A percentile compares a stretch with the other conserved stretches of the same genome.
phyloP scores from a whole-genome alignment of 2,113 vertebrate species.

The Paradoxurus hermaphroditus region DNA sequence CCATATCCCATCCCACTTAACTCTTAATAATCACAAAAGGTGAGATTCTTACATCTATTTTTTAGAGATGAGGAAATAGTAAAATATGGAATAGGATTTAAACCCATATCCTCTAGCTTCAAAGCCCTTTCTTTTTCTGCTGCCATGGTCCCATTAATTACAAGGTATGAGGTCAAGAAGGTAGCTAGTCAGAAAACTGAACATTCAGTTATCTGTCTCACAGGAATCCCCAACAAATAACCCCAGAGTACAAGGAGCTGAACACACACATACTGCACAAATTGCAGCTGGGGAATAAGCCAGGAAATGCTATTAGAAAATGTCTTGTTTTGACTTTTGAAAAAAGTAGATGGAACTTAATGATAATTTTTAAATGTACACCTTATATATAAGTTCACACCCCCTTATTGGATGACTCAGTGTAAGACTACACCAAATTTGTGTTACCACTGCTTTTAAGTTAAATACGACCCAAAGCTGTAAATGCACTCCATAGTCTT shows the following conservation, averaged over 20 bases:
- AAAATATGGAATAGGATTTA: background rate
- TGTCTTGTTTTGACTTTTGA: constrained; percentile 27
- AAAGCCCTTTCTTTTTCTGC: background rate
- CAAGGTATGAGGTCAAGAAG: background rate
- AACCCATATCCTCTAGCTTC: background rate
- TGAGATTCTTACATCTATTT: background rate
- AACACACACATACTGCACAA: background rate
- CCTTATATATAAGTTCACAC: background rate
- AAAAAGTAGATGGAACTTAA: background rate
- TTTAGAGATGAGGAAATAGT: background rate
- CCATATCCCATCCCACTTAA: background rate
- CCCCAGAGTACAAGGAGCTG: background rate
- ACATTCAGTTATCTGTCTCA: background rate
- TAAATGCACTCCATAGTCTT: constrained; percentile 6
- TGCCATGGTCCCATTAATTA: background rate
- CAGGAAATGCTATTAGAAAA: constrained; percentile 27
- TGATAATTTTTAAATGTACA: constrained; percentile 19
- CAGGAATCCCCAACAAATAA: background rate
- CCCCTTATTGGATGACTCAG: constrained; percentile 18
- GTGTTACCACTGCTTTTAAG: background rate
- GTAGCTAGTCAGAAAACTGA: background rate
- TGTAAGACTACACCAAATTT: background rate
- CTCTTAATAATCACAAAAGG: background rate
- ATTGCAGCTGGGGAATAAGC: background rate
- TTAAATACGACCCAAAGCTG: constrained; percentile 2